phyloP scores from a whole-genome alignment of 2,797 vertebrate genomes.

The Microctenopoma stevenorrisi region DNA sequence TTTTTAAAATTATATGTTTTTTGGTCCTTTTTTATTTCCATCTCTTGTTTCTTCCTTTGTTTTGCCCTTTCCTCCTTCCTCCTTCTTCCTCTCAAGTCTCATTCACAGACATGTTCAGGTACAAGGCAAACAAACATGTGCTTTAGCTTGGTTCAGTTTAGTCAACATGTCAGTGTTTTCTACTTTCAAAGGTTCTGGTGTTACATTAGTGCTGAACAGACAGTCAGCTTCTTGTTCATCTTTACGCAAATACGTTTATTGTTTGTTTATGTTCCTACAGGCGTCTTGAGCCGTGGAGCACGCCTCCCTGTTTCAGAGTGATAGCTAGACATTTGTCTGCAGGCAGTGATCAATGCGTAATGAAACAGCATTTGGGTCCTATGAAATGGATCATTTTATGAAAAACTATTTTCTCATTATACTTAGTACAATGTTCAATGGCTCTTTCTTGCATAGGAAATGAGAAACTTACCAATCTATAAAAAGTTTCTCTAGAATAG shows the following conservation, averaged over 20 bases:
- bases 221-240: too few species aligned
- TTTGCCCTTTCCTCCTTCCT: too few species aligned
- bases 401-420: neutral
- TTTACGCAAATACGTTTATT: too few species aligned
- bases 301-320: too few species aligned
- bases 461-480: neutral
- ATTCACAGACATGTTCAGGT: constrained; percentile 3
- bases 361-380: neutral
- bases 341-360: neutral
- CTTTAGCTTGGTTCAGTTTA: neutral
- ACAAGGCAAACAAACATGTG: neutral
- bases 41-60: neutral
- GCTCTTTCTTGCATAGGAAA: neutral
- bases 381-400: neutral
- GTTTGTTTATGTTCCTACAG: too few species aligned
- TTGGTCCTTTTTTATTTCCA: too few species aligned
- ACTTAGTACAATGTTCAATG: neutral
- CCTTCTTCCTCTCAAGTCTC: neutral
- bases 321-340: too few species aligned
- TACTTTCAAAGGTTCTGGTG: too few species aligned
- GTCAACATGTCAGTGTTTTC: neutral
- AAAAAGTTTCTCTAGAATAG: neutral
- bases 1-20: too few species aligned
- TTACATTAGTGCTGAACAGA: too few species aligned
- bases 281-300: too few species aligned